A percentile compares a stretch with the other conserved stretches of the same genome.
Evolutionary conservation across 2,888 invertebrate species (phyloP).

Genomic region (Malthinus seriepunctatus): DNA sequence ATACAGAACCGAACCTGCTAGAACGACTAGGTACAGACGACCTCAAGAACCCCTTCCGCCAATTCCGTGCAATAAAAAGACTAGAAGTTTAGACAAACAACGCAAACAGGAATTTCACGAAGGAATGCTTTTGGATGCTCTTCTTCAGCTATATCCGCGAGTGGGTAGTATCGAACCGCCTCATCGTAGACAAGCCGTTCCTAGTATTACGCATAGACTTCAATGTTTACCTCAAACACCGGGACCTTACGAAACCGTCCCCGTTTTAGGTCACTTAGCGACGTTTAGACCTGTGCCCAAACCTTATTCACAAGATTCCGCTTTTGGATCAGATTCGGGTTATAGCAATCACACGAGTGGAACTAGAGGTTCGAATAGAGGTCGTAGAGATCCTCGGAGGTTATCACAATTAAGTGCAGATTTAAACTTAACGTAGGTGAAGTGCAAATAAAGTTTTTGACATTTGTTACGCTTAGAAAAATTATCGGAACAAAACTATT

Average conservation of each 20-base stretch:
- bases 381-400: conserved; percentile 50
- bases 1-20: conserved; percentile 48
- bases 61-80: conserved; percentile 61
- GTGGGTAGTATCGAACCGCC: conserved; percentile 68
- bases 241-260: conserved; percentile 70
- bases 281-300: conserved; percentile 66
- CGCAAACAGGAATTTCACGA: conserved; percentile 76
- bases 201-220: conserved; percentile 53
- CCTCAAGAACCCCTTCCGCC: conserved; percentile 64
- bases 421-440: conserved; percentile 49
- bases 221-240: conserved; percentile 52
- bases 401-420: conserved; percentile 55
- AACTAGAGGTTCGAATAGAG: conserved; percentile 51
- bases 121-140: conserved; percentile 76
- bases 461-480: conserved; percentile 1
- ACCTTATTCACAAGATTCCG: conserved; percentile 73
- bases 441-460: neutral
- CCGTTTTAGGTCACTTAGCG: conserved; percentile 66
- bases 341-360: conserved; percentile 82
- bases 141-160: conserved; percentile 71
- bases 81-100: conserved; percentile 56
- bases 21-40: conserved; percentile 60
- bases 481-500: neutral
- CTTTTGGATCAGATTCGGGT: conserved; percentile 83
- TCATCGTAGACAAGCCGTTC: conserved; percentile 40